Base-by-base conservation (phyloP, 2,888 invertebrate genomes). In the Temnothorax unifasciatus region DNA sequence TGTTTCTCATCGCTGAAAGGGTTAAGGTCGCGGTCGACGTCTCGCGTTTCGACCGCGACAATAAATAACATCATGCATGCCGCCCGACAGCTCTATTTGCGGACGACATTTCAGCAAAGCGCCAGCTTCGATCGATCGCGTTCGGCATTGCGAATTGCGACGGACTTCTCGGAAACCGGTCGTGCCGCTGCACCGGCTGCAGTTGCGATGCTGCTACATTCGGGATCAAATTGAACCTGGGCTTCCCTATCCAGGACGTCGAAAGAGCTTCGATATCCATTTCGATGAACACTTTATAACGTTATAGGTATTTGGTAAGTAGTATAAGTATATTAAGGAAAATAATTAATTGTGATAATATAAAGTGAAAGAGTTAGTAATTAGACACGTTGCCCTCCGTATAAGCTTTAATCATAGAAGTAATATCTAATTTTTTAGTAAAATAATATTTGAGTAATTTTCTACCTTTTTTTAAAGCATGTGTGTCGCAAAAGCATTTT, bases 1-100 rank as follows among this genome's bases (percentile, higher is more conserved):
- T 34, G 69, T 47, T 77, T 57, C 44, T 47, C 15, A 18, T 29
- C 15, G 44, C 15, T 54, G 29, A 59, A 38, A 73, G 59, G 38
- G 79, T 79, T 79, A 79, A 79, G 79, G 79, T 79, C 79, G 59
- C 71, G 21, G 34, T 71, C 69, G 68, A 64, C 38, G 13, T 66
- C 52, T 41, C 41, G 52, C 38, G 38, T 8, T 54, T 76, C 52
- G 13, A 25, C 0, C 38, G 34, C 38, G 29, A 34, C 21, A 44
- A 71, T 38, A 69, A 71, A 59, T 57, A 69, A 59, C 34, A 34
- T 34, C 79, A 57, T 29, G 57, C 57, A 21, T 34, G 21, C 15
- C 44, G 21, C 2, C 47, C 73, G 69, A 47, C 34, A 59, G 34
- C 18, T 71, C 73, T 38, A 73, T 81, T 69, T 57, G 69, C 54